phyloP scores from a whole-genome alignment of 2,113 vertebrate species.

The Saccopteryx bilineata region DNA sequence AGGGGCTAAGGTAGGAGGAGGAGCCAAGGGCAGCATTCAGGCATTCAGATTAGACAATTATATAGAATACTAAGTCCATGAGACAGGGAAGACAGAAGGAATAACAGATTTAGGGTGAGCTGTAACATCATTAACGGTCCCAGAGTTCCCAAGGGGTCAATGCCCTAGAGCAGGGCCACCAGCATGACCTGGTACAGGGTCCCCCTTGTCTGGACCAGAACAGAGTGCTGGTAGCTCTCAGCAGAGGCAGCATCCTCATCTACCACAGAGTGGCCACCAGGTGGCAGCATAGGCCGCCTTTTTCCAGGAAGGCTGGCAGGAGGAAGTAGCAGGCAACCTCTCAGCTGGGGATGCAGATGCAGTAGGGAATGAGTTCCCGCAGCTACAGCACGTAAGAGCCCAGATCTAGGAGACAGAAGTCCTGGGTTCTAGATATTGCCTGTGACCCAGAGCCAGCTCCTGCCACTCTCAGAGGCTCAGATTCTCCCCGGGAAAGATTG shows the following conservation, averaged over 20 bases:
- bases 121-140: background rate
- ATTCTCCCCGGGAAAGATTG: background rate
- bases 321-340: too few relatives aligned
- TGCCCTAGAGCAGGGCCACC: background rate
- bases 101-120: background rate
- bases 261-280: conserved; percentile 47
- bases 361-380: background rate
- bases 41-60: background rate
- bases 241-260: fast-evolving
- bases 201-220: background rate
- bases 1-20: background rate
- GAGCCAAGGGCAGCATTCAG: background rate
- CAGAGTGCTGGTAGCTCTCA: fast-evolving
- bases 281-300: conserved; percentile 78
- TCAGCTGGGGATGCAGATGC: background rate
- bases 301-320: background rate
- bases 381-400: background rate
- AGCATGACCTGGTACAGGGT: too few relatives aligned
- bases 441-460: background rate
- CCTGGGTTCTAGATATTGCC: background rate
- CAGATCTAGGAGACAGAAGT: background rate
- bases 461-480: background rate
- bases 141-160: background rate
- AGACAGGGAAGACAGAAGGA: background rate
- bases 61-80: background rate